phyloP scores from a whole-genome alignment of 1,140 invertebrate species.

The Euura saliciscinereae region DNA sequence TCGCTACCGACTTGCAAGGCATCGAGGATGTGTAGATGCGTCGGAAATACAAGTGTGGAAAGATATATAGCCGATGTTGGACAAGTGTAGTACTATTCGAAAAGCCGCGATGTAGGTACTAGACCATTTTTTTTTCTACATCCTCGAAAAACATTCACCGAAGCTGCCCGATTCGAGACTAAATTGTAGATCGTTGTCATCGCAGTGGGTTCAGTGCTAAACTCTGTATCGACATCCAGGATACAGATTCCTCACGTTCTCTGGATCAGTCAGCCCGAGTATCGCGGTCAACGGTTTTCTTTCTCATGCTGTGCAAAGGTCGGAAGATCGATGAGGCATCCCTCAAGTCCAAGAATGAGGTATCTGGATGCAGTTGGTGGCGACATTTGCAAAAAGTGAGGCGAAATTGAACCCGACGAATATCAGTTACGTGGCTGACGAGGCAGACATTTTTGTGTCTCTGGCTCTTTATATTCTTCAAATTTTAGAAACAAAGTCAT shows the following conservation, averaged over 20 bases:
- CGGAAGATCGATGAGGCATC: neutral
- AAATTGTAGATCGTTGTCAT: conserved; percentile 3
- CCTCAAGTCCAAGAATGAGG: neutral
- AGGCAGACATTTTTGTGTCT: too few species aligned
- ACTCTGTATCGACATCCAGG: neutral
- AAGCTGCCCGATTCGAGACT: neutral
- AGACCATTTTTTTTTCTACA: neutral
- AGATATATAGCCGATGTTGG: neutral
- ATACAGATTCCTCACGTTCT: neutral
- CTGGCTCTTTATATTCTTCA: too few species aligned
- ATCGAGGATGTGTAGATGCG: too few species aligned
- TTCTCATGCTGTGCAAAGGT: neutral
- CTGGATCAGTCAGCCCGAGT: neutral
- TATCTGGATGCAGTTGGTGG: too few species aligned
- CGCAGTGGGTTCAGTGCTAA: neutral
- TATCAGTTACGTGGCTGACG: too few species aligned
- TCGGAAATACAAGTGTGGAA: too few species aligned
- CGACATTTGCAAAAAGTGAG: too few species aligned
- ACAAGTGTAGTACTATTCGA: neutral
- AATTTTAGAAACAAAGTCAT: too few species aligned
- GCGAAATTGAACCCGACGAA: too few species aligned
- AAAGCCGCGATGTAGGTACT: neutral
- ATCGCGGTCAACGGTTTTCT: neutral
- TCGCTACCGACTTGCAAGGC: too few species aligned
- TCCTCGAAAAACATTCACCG: neutral